These are phyloP conservation scores for Cavia aperea DNA, from an alignment of 2,113 vertebrate genomes.

Conservation along the genomic window DNA sequence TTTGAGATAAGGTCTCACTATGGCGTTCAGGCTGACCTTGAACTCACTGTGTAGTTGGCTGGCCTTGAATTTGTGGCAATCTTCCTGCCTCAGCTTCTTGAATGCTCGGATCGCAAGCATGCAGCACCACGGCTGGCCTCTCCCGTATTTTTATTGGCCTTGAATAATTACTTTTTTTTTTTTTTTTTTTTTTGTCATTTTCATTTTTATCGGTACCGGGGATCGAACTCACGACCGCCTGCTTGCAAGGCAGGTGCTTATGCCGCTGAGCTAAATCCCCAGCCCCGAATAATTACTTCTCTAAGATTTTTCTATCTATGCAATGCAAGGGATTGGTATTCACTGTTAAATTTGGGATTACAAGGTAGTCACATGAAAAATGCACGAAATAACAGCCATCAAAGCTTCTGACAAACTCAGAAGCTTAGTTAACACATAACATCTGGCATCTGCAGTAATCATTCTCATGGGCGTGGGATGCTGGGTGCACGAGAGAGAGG, in stretches of 20 bases:
- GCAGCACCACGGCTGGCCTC: neutral
- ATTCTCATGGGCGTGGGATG: neutral
- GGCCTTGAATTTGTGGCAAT: neutral
- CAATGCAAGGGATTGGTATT: neutral
- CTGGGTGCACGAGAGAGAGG: neutral
- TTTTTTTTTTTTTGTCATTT: too few species aligned
- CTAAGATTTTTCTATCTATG: neutral
- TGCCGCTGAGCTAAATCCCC: too few species aligned
- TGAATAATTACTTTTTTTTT: constrained; percentile 19
- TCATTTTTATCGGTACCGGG: too few species aligned
- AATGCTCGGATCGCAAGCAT: neutral
- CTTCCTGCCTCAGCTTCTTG: neutral
- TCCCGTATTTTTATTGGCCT: neutral
- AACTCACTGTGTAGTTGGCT: neutral
- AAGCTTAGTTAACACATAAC: neutral
- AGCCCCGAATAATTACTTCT: constrained; percentile 36
- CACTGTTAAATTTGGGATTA: neutral
- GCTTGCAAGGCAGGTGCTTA: too few species aligned
- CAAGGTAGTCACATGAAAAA: neutral
- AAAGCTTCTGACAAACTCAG: constrained; percentile 5
- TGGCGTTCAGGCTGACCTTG: neutral
- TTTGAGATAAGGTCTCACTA: neutral
- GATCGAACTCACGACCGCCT: too few species aligned
- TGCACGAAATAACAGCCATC: neutral
- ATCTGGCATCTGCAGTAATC: neutral